Percentiles rank a stretch among this genome's conserved stretches.
phyloP scores from a whole-genome alignment of 2,113 vertebrate genomes.

The Misgurnus anguillicaudatus region DNA sequence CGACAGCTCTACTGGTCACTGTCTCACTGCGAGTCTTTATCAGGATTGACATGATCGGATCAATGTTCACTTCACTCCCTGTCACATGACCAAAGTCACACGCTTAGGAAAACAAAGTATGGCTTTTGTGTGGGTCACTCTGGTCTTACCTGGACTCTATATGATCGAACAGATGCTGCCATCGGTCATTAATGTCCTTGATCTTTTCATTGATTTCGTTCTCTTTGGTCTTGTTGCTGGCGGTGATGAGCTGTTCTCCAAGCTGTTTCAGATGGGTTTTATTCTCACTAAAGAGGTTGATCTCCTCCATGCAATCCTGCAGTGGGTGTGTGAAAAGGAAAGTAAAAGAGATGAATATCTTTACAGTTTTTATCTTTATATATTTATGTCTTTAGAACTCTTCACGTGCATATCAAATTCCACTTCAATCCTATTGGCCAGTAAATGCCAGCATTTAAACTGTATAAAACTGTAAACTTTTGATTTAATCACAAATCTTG shows the following conservation, averaged over 20 bases:
- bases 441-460: not conserved
- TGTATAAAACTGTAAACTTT: not conserved
- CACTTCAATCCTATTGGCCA: not conserved
- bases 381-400: too few species aligned
- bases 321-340: constrained; percentile 1
- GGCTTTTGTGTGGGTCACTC: too few species aligned
- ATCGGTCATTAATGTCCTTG: constrained; percentile 85
- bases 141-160: constrained; percentile 84
- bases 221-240: constrained; percentile 82
- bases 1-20: too few species aligned
- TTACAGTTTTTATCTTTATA: not conserved
- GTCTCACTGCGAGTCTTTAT: too few species aligned
- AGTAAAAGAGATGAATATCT: not conserved
- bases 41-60: too few species aligned
- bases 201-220: constrained; percentile 89
- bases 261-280: constrained; percentile 88
- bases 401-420: not conserved
- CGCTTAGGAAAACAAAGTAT: too few species aligned
- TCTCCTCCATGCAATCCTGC: constrained; percentile 97
- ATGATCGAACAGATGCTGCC: constrained; percentile 93
- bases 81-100: not conserved
- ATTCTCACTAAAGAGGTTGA: constrained; percentile 90
- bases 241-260: constrained; percentile 86
- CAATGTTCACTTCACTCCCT: not conserved
- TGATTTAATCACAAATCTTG: too few species aligned